Evolutionary conservation across 2,113 vertebrate species (phyloP).

Genomic region (Chlamydotis undulata): DNA sequence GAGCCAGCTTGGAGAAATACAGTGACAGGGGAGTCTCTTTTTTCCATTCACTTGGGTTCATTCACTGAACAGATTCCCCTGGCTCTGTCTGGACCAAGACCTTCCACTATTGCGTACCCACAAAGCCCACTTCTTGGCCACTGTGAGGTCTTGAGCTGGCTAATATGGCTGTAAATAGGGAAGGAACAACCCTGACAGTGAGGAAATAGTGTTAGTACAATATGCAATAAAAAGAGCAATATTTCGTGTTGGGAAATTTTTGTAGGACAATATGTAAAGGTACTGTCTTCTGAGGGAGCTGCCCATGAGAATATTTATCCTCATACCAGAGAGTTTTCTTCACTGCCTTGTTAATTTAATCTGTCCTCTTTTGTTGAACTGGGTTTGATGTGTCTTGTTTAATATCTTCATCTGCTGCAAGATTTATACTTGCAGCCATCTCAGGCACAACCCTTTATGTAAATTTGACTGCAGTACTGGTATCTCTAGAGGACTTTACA

Average conservation of each 20-base stretch:
- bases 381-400: neutral
- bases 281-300: neutral
- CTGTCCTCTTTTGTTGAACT: neutral
- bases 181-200: neutral
- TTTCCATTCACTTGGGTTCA: neutral
- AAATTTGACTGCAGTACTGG: neutral
- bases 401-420: neutral
- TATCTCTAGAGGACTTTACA: neutral
- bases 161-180: neutral
- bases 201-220: neutral
- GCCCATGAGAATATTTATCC: neutral
- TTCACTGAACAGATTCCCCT: neutral
- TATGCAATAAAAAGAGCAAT: neutral
- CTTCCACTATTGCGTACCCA: neutral
- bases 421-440: neutral
- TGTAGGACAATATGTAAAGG: neutral
- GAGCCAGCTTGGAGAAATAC: conserved; percentile 3
- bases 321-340: neutral
- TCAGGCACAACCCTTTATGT: neutral
- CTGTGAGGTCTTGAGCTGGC: neutral
- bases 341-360: neutral
- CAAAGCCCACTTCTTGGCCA: neutral
- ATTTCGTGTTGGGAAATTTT: neutral
- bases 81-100: neutral
- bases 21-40: conserved; percentile 14